These are phyloP conservation scores for Pyrochroa serraticornis DNA, from an alignment of 2,888 invertebrate species.

Conservation along the genomic window DNA sequence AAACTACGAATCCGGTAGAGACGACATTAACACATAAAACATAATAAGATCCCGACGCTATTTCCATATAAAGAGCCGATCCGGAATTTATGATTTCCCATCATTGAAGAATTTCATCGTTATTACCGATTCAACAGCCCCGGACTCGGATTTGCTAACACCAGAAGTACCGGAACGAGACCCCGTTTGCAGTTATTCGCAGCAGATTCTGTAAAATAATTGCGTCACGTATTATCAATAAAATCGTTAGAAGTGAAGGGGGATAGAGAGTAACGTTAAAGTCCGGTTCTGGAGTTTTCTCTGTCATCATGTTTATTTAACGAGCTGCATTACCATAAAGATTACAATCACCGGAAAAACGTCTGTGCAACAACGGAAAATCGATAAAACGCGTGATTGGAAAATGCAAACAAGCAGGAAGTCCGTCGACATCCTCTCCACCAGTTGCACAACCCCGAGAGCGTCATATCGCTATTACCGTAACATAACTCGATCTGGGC, in stretches of 20 bases:
- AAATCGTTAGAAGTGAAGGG: too few species aligned
- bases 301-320: constrained; percentile 8
- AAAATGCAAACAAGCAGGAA: too few species aligned
- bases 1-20: neutral
- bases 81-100: constrained; percentile 3
- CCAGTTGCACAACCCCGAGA: neutral
- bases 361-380: constrained; percentile 7
- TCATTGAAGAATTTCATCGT: neutral
- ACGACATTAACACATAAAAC: neutral
- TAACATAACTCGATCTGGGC: neutral
- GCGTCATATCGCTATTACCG: neutral
- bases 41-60: neutral
- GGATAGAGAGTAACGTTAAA: too few species aligned
- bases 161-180: neutral
- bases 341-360: constrained; percentile 24
- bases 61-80: constrained; percentile 6
- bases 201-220: too few species aligned
- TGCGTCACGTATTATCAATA: too few species aligned
- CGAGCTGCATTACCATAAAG: constrained; percentile 12
- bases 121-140: neutral
- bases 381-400: too few species aligned
- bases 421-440: neutral
- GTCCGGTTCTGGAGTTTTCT: neutral
- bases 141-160: neutral
- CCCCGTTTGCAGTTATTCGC: too few species aligned